Evolutionary conservation across 2,113 vertebrate species (phyloP), one percentile per base, ranked within the genome.

Genomic region (Oceanites oceanicus): DNA sequence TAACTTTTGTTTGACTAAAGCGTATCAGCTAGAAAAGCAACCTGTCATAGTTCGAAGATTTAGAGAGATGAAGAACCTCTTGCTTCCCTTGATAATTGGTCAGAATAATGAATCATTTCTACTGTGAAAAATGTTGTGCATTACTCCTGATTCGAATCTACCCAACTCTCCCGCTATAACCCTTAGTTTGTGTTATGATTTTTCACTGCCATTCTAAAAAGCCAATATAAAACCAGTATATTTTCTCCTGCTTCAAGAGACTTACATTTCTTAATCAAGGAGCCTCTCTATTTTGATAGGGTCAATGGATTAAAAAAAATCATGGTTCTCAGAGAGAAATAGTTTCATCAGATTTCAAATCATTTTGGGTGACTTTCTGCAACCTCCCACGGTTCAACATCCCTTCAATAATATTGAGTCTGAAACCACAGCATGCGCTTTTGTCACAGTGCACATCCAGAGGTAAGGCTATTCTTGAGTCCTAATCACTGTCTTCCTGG

Each of bases 1-100:
- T 59, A 96, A 93, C 85, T 93, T 95, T 29, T 95, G 93, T 95
- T 86, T 97, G 90, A 95, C 87, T 94, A 94, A 88, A 94, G 50
- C 42, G 3, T 45, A 96, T 94, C 86, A 72, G 74, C 87, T 95
- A 93, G 92, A 96, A 97, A 95, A 96, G 92, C 81, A 82, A 70
- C 90, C 81, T 88, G 90, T 86, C 96, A 76, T 65, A 88, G 63
- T 42, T 65, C 0, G 26, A 86, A 93, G 94, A 95, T 93, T 93
- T 68, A 96, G 81, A 63, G 30, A 90, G 62, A 94, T 66, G 84
- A 94, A 94, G 74, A 88, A 93, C 45, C 67, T 90, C 81, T 93
- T 92, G 66, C 62, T 58, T 95, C 77, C 85, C 81, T 83, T 70
- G 45, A 90, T 82, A 96, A 90, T 93, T 76, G 82, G 74, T 75